Conservation (phyloP, 2,888 invertebrate species). For the Leucozona laternaria region DNA sequence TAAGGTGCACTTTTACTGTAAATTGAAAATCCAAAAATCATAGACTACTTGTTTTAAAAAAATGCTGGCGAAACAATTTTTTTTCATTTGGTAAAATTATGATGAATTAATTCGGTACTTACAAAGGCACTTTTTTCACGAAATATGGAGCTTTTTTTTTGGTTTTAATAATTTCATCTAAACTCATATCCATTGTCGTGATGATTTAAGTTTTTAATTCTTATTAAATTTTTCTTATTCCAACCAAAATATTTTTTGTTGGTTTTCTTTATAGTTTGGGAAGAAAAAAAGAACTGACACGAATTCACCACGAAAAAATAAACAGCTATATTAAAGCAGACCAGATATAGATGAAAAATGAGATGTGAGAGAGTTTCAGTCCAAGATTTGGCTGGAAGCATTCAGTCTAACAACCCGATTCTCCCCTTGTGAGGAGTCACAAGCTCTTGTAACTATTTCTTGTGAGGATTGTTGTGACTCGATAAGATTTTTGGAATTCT, state of each 20-base stretch:
- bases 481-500: too few species aligned
- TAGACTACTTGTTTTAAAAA: neutral
- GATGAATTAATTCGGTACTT: conserved; percentile 20
- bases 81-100: neutral
- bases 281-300: conserved; percentile 41
- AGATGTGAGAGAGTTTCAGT: conserved; percentile 28
- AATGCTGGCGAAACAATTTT: neutral
- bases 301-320: conserved; percentile 60
- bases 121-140: conserved; percentile 59
- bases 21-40: neutral
- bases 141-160: conserved; percentile 76
- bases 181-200: conserved; percentile 79
- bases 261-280: conserved; percentile 1
- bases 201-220: conserved; percentile 2
- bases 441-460: too few species aligned
- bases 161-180: conserved; percentile 80
- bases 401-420: neutral
- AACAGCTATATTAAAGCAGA: conserved; percentile 49
- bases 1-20: conserved; percentile 53
- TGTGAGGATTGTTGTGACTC: too few species aligned
- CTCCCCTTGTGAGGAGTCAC: too few species aligned
- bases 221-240: neutral
- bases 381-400: neutral
- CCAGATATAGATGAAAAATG: neutral
- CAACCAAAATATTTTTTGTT: neutral